Evolutionary conservation across 2,113 vertebrate species (phyloP).

Genomic region (Garra rufa): DNA sequence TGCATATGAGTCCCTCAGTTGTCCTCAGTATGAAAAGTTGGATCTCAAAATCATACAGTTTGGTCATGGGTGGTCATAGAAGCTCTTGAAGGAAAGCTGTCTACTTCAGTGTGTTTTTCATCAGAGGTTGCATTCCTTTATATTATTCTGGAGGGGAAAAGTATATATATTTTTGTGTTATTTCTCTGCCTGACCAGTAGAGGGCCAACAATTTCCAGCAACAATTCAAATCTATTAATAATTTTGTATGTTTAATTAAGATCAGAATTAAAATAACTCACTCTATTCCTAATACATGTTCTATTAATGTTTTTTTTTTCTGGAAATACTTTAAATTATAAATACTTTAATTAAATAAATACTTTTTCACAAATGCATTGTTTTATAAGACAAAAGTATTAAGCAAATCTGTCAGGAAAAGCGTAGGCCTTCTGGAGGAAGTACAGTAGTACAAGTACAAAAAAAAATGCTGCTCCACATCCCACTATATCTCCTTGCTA

Average conservation of each 20-base stretch:
- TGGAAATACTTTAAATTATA: too few species aligned
- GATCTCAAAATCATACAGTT: too few species aligned
- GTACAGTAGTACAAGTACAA: neutral
- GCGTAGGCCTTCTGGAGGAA: neutral
- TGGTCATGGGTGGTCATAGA: too few species aligned
- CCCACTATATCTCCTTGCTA: neutral
- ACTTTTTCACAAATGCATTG: neutral
- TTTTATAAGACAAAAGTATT: neutral
- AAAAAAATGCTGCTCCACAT: neutral
- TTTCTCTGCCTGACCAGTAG: conserved; percentile 3
- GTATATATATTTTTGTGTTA: neutral
- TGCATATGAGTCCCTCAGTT: too few species aligned
- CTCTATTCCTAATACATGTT: neutral
- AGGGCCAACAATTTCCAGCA: conserved; percentile 6
- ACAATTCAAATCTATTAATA: neutral
- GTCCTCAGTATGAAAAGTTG: too few species aligned
- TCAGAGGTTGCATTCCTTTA: neutral
- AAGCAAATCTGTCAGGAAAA: neutral
- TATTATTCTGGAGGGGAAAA: neutral
- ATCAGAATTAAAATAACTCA: neutral
- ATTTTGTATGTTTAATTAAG: neutral
- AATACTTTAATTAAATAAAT: too few species aligned
- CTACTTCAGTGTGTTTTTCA: neutral
- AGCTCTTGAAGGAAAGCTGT: neutral
- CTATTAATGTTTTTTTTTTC: neutral